These are phyloP conservation scores for Alethe castanea DNA, from an alignment of 2,113 vertebrate species.

Conservation along the genomic window DNA sequence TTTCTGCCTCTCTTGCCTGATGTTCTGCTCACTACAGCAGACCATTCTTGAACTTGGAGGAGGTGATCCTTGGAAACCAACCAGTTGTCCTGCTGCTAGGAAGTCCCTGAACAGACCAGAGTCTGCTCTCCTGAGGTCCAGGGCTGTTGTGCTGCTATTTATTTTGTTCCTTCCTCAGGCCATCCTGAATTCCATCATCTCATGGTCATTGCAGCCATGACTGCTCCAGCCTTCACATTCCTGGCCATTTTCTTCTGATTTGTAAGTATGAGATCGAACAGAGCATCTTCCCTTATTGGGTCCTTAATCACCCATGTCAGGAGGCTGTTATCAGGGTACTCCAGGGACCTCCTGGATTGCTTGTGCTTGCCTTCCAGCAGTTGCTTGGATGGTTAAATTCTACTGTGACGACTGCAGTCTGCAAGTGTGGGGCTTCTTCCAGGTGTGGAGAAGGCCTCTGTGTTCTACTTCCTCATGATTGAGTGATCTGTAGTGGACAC, in stretches of 20 bases:
- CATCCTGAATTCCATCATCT: neutral
- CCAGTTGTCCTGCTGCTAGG: neutral
- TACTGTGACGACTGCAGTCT: neutral
- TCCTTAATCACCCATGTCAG: neutral
- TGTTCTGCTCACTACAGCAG: neutral
- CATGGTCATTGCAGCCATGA: neutral
- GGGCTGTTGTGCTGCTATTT: neutral
- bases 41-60: neutral
- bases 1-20: neutral
- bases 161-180: rapidly evolving
- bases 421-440: neutral
- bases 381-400: neutral
- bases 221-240: neutral
- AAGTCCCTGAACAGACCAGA: neutral
- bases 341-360: neutral
- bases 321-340: neutral
- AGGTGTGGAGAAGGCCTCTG: neutral
- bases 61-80: neutral
- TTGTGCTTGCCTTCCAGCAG: neutral
- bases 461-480: neutral
- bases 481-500: neutral
- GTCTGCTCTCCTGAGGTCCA: neutral
- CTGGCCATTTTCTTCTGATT: neutral
- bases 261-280: neutral
- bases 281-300: neutral